These are phyloP conservation scores for Willowsia nigromaculata DNA, from an alignment of 2,888 invertebrate genomes.

Conservation along the genomic window DNA sequence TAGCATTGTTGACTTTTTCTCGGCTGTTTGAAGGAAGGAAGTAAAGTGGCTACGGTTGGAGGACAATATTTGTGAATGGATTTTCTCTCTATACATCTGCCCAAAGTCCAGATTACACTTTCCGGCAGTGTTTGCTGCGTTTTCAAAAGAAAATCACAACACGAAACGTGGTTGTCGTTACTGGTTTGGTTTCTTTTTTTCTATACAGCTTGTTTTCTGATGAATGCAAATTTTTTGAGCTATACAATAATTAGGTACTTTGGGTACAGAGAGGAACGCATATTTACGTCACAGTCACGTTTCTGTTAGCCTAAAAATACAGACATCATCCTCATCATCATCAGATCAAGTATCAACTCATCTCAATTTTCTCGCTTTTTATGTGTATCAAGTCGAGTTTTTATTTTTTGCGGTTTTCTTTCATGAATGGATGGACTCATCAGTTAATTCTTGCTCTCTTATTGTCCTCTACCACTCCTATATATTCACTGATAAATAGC, in stretches of 20 bases:
- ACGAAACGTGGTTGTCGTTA: constrained; percentile 16
- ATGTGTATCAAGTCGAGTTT: constrained; percentile 7
- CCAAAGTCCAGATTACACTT: neutral
- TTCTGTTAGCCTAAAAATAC: neutral
- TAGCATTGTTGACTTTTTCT: too few relatives aligned
- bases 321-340: neutral
- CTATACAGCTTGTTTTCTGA: neutral
- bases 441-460: neutral
- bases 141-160: neutral
- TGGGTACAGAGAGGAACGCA: neutral
- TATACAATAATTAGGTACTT: neutral
- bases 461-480: neutral
- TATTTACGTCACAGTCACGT: neutral
- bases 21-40: too few relatives aligned
- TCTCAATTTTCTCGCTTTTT: constrained; percentile 11
- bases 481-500: neutral
- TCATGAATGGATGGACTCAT: constrained; percentile 31
- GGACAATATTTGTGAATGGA: neutral
- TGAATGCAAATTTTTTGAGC: neutral
- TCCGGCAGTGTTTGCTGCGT: neutral
- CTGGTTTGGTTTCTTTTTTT: constrained; percentile 3
- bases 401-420: constrained; percentile 51
- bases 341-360: neutral
- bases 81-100: neutral
- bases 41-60: too few relatives aligned